Conservation (phyloP, 2,888 invertebrate species). For the Achlya flavicornis region DNA sequence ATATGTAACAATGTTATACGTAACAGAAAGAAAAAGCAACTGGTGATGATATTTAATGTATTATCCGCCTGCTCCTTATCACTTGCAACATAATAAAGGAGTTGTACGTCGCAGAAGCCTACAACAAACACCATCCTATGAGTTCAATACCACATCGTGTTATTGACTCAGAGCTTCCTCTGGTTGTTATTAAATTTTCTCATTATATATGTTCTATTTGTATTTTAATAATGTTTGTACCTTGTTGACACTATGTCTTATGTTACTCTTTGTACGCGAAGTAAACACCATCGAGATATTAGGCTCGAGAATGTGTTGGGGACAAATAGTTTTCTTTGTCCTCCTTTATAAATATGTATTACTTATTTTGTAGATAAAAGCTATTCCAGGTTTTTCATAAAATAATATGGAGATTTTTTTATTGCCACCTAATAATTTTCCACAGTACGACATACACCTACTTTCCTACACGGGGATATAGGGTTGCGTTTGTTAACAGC, state of each 20-base stretch:
- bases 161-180: not conserved
- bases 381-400: no score
- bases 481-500: no score
- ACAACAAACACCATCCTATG: not conserved
- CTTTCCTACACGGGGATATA: no score
- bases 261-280: not conserved
- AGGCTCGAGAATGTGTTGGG: not conserved
- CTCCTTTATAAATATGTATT: not conserved
- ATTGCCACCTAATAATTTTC: no score
- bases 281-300: not conserved
- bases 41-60: not conserved
- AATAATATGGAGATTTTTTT: no score
- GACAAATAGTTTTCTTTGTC: not conserved
- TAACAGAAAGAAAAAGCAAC: no score
- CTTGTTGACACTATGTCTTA: not conserved
- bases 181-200: constrained; percentile 8
- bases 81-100: not conserved
- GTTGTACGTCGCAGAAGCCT: not conserved
- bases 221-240: not conserved
- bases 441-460: no score
- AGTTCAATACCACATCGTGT: constrained; percentile 9
- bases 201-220: not conserved
- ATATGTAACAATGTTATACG: no score
- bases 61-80: not conserved
- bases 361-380: not conserved